Base-by-base conservation (phyloP, 2,797 vertebrate genomes). In the Hypotaenidia philippensis region DNA sequence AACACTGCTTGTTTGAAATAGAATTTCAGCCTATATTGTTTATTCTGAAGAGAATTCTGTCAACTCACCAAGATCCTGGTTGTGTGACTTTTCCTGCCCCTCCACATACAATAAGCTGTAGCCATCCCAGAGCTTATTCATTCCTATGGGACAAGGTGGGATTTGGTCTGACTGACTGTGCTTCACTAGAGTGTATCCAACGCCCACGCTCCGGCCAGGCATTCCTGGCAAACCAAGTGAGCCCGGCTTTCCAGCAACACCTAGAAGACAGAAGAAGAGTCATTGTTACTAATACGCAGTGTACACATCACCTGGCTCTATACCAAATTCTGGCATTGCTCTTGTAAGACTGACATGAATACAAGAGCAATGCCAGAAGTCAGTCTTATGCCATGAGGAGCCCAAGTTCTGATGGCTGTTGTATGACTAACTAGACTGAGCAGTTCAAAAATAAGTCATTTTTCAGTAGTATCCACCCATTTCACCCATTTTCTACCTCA, bases 41-140 rank as follows among this genome's bases (percentile, higher is more conserved):
- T 31, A 13, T 11, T 27, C 31, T 64, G 5, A 23, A 86, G 25
- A 78, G 56, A 85, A 61, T 52, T 32, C 19, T 3, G 2, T 5
- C 40, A 52, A 90, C 98, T 94, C 97, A 99, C 99, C 99, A 0
- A 99, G 98, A 82, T 99, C 99, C 97, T 99, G 99, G 98, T 99
- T 99, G 98, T 99, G 99, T 4, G 99, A 98, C 96, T 99, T 99
- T 90, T 99, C 99, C 97, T 99, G 99, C 6, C 99, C 99, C 94
- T 99, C 99, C 96, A 99, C 99, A 0, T 97, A 97, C 34, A 97
- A 7, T 79, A 99, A 96, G 68, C 99, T 99, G 98, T 99, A 99
- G 15, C 99, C 99, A 0, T 99, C 99, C 99, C 99, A 99, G 55
- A 99, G 98, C 63, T 96, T 98, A 85, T 74, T 98, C 99, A 99